Conservation (phyloP, 1,140 invertebrate species). For the Oryctes rhinoceros region DNA sequence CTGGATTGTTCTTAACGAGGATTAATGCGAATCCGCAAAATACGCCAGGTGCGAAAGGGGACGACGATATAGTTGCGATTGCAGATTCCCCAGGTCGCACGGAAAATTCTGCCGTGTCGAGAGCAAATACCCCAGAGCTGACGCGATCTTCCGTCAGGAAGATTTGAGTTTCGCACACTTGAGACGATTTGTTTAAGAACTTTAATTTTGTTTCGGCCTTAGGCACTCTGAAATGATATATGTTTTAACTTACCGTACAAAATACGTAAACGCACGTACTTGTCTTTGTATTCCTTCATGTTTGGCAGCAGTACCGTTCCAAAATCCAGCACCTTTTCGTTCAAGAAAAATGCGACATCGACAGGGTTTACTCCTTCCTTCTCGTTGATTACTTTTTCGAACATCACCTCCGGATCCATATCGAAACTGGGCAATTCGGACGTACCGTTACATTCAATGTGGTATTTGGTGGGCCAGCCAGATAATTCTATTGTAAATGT, state of each 20-base stretch:
- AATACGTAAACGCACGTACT: background rate
- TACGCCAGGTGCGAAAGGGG: background rate
- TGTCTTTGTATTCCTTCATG: background rate
- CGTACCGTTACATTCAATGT: conserved; percentile 49
- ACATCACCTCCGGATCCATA: conserved; percentile 50
- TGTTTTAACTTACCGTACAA: too few species aligned
- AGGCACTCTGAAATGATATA: background rate
- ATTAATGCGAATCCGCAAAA: conserved; percentile 44
- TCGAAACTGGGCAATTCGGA: conserved; percentile 54
- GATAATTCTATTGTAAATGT: conserved; percentile 49
- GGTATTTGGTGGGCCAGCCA: conserved; percentile 44
- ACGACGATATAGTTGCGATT: background rate
- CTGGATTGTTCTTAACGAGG: conserved; percentile 55
- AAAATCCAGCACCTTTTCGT: conserved; percentile 53
- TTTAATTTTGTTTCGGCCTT: background rate
- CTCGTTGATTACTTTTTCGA: conserved; percentile 46
- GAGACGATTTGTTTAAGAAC: background rate
- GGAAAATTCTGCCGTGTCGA: background rate
- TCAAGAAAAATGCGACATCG: conserved; percentile 48
- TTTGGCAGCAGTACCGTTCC: conserved; percentile 45
- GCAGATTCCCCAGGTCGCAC: background rate
- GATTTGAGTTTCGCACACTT: background rate
- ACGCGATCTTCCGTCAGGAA: background rate
- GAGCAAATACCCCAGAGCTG: background rate
- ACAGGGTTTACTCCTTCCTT: conserved; percentile 46